Evolutionary conservation across 2,797 vertebrate genomes (phyloP), one percentile per base, ranked within the genome.

Genomic region (Ciconia nigra): DNA sequence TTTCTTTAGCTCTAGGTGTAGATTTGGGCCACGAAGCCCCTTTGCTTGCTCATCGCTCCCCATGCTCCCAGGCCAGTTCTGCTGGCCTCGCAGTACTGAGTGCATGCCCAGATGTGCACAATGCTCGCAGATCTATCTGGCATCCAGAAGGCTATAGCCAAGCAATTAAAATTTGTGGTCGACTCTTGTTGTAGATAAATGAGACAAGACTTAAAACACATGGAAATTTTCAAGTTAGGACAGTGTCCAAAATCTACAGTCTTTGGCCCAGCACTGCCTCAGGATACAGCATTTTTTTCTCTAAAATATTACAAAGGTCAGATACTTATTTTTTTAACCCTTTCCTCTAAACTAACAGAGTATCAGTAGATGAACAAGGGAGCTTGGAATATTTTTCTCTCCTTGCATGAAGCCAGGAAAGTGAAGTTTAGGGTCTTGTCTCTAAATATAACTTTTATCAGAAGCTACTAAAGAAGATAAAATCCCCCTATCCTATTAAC

Each of bases 151-250:
- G 72, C 65, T 67, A 88, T 7, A 58, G 78, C 82, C 90, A 86
- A 92, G 71, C 90, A 96, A 94, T 94, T 96, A 95, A 93, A 95
- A 92, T 69, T 70, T 95, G 94, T 84, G 89, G 90, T 67, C 78
- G 82, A 96, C 85, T 94, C 95, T 96, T 83, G 39, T 42, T 91
- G 94, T 72, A 95, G 96, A 97, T 96, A 97, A 96, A 96, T 95
- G 91, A 96, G 95, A 94, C 13, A 33, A 95, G 89, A 89, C 94
- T 93, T 91, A 87, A 97, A 97, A 96, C 94, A 96, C 94, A 96
- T 96, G 96, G 96, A 95, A 97, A 96, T 97, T 93, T 93, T 96
- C 90, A 96, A 94, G 91, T 89, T 67, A 96, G 95, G 92, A 95
- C 74, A 88, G 74, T 92, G 67, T 95, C 95, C 93, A 96, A 97